These are phyloP conservation scores for Myotis daubentonii DNA, from an alignment of 2,797 vertebrate species.

Conservation along the genomic window DNA sequence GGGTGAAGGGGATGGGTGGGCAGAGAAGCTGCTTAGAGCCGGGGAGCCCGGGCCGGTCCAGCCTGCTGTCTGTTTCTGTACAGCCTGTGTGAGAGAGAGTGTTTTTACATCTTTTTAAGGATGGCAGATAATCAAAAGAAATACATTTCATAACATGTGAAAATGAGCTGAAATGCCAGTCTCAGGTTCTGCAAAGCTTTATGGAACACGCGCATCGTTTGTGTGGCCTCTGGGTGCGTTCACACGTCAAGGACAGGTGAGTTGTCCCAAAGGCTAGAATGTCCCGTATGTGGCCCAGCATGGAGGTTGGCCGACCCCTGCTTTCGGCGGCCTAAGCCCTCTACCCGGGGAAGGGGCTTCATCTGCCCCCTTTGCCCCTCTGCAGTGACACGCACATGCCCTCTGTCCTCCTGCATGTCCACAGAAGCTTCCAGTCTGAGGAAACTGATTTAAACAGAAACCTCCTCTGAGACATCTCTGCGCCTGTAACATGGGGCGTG, in stretches of 20 bases:
- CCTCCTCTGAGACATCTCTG: neutral
- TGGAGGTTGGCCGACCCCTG: neutral
- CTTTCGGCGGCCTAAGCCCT: neutral
- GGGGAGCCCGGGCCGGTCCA: neutral
- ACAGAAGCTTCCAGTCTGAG: too few relatives aligned
- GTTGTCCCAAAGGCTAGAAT: neutral
- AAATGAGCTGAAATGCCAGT: neutral
- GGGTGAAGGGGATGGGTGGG: rapidly evolving
- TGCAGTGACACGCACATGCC: too few relatives aligned
- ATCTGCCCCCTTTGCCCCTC: too few relatives aligned
- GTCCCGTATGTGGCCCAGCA: rapidly evolving
- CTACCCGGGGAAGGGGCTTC: neutral
- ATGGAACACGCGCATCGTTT: rapidly evolving
- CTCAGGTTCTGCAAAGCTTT: neutral
- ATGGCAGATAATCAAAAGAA: neutral
- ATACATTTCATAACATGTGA: neutral
- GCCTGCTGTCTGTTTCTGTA: neutral
- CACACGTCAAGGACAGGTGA: rapidly evolving
- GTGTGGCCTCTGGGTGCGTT: rapidly evolving
- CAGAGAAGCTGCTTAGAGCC: neutral
- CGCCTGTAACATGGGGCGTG: rapidly evolving
- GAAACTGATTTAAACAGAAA: neutral
- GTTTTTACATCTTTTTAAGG: neutral
- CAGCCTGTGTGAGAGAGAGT: neutral
- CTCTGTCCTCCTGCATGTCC: neutral